Evolutionary conservation across 2,113 vertebrate species (phyloP).

Genomic region (Bolborhynchus lineola): DNA sequence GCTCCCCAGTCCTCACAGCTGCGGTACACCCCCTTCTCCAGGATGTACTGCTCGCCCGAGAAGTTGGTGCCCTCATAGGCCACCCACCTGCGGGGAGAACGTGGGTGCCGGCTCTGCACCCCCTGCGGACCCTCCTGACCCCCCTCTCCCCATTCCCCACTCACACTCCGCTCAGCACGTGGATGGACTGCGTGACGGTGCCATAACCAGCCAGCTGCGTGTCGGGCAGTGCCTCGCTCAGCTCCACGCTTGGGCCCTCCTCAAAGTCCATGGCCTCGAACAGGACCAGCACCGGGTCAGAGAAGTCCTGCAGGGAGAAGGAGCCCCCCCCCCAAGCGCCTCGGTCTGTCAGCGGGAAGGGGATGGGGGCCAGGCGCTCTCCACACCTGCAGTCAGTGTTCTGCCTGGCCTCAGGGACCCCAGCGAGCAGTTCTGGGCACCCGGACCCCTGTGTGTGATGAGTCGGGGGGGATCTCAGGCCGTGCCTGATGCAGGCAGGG

Average conservation of each 20-base stretch:
- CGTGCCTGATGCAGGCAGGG: fast-evolving
- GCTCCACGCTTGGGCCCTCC: slow-evolving; percentile 80
- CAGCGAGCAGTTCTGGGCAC: not conserved
- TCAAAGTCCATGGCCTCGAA: slow-evolving; percentile 80
- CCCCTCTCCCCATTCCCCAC: not conserved
- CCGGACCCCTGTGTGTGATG: fast-evolving
- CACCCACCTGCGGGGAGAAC: slow-evolving; percentile 81
- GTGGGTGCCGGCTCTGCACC: not conserved
- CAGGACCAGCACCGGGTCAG: slow-evolving; percentile 82
- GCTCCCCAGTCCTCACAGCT: slow-evolving; percentile 91
- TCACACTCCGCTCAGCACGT: slow-evolving; percentile 91
- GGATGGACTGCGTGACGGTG: slow-evolving; percentile 80
- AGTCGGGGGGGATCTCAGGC: not conserved
- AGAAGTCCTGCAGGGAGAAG: slow-evolving; percentile 81
- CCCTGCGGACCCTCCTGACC: fast-evolving
- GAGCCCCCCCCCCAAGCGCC: not conserved
- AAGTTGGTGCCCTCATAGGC: slow-evolving; percentile 91
- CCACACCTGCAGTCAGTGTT: fast-evolving
- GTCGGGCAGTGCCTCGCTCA: slow-evolving; percentile 83
- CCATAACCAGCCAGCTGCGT: slow-evolving; percentile 79
- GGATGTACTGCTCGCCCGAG: slow-evolving; percentile 88
- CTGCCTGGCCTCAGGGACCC: not conserved
- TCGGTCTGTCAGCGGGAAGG: not conserved
- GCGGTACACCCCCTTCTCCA: slow-evolving; percentile 95
- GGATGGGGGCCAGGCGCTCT: fast-evolving